Evolutionary conservation across 2,888 invertebrate genomes (phyloP), one percentile per base, ranked within the genome.

Genomic region (Tinea pellionella): DNA sequence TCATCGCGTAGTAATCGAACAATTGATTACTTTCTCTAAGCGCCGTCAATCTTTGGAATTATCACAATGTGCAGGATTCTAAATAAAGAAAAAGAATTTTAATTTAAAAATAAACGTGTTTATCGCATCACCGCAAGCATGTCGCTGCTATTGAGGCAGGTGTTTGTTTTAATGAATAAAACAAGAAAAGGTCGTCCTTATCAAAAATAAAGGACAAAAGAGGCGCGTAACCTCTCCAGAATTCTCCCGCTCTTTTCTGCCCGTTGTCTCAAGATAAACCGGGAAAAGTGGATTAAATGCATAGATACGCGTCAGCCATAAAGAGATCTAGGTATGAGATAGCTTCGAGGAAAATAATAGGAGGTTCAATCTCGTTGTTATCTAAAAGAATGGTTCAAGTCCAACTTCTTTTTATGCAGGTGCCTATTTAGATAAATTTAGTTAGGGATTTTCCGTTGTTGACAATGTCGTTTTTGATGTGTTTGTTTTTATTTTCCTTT

Each of bases 261-360:
- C 72, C 71, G 72, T 72, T 77, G 73, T 73, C 75, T 75, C 72
- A 70, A 77, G 77, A 77, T 78, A 79, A 81, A 82, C 78, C 77
- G 69, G 72, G 30, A 74, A 80, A 76, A 81, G 78, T 79, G 81
- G 83, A 83, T 82, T 83, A 81, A 82, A 81, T 78, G 79, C 77
- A 75, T 71, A 78, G 83, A 83, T 83, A 82, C 73, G 75, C 69
- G 72, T 72, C 73, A 69, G 67, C 75, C 73, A 74, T 78, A 78
- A 77, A 78, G 72, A 78, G 78, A 79, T 79, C 70, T 68, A 65
- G 72, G 69, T 71, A 66, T 61, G 63, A 71, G 78, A 79, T 79
- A 74, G 74, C 68, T 67, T 66, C 63, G 64, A 68, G 65, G 66
- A 69, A 70, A 71, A 70, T 69, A 68, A 67, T 68, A 65, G 63